Evolutionary conservation across 2,113 vertebrate species (phyloP).

Genomic region (Oophaga pumilio): DNA sequence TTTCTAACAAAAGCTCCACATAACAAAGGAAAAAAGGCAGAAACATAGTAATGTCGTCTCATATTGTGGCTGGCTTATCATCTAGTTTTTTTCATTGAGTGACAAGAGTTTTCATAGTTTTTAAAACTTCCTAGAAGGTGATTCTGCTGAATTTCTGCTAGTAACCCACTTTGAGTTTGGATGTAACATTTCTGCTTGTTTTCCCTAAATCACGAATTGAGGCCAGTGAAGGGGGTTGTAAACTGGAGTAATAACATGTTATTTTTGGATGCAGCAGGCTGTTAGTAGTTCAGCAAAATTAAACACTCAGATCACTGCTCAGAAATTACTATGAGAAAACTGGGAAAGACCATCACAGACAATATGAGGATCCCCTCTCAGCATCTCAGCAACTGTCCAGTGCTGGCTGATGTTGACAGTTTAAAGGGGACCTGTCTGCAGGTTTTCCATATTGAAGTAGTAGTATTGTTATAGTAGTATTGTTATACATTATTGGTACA

Average conservation of each 20-base stretch:
- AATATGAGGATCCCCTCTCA: background rate
- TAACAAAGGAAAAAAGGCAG: too few relatives aligned
- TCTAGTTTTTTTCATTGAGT: background rate
- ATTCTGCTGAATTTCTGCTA: background rate
- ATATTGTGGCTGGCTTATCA: background rate
- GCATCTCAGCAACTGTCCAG: background rate
- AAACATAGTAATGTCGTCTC: background rate
- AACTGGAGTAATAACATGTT: background rate
- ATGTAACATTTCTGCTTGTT: background rate
- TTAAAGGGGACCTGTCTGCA: too few relatives aligned
- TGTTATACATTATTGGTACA: too few relatives aligned
- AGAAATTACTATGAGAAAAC: background rate
- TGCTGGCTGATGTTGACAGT: background rate
- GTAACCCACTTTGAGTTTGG: background rate
- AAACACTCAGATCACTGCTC: background rate
- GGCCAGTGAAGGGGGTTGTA: background rate
- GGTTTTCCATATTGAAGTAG: too few relatives aligned
- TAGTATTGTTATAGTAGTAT: too few relatives aligned
- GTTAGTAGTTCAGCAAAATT: background rate
- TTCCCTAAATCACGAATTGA: background rate
- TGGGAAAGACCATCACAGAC: background rate
- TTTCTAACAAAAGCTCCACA: too few relatives aligned
- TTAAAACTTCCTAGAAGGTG: background rate
- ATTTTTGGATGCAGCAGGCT: background rate
- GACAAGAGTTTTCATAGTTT: background rate